Evolutionary conservation across 1,140 invertebrate species (phyloP).

Genomic region (Drosophila erecta): DNA sequence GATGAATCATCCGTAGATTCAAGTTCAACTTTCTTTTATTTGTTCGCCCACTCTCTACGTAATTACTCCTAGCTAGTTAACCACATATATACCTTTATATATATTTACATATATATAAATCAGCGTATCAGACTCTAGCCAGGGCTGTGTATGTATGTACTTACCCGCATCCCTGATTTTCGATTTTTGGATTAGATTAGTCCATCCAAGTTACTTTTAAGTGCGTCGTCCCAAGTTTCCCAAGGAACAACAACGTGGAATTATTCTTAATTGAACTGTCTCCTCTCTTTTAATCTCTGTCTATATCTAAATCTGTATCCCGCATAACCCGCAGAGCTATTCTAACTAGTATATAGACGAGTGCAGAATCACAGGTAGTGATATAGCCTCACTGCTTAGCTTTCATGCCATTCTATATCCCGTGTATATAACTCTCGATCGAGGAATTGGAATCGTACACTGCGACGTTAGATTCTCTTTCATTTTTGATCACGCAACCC

Average conservation of each 20-base stretch:
- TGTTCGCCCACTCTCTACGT: slow-evolving; percentile 22
- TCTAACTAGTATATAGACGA: neutral
- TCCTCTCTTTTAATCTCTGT: neutral
- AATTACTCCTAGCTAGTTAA: slow-evolving; percentile 28
- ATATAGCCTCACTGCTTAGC: slow-evolving; percentile 12
- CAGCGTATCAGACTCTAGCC: slow-evolving; percentile 8
- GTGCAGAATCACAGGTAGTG: slow-evolving; percentile 31
- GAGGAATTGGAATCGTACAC: slow-evolving; percentile 2
- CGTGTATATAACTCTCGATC: slow-evolving; percentile 26
- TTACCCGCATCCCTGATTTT: slow-evolving; percentile 9
- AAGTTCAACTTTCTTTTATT: slow-evolving; percentile 35
- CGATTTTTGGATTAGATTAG: slow-evolving; percentile 27
- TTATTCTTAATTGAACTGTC: slow-evolving; percentile 12
- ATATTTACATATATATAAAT: neutral
- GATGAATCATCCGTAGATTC: slow-evolving; percentile 49
- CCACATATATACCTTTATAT: no score
- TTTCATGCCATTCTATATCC: slow-evolving; percentile 9
- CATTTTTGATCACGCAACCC: slow-evolving; percentile 6
- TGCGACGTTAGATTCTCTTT: slow-evolving; percentile 11
- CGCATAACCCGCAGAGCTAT: slow-evolving; percentile 5
- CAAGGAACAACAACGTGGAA: slow-evolving; percentile 19
- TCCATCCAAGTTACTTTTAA: slow-evolving; percentile 24
- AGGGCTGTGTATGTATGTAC: slow-evolving; percentile 12
- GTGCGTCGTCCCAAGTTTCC: slow-evolving; percentile 21
- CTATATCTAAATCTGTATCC: neutral